Conservation (phyloP, 2,113 vertebrate genomes). For the Daubentonia madagascariensis region DNA sequence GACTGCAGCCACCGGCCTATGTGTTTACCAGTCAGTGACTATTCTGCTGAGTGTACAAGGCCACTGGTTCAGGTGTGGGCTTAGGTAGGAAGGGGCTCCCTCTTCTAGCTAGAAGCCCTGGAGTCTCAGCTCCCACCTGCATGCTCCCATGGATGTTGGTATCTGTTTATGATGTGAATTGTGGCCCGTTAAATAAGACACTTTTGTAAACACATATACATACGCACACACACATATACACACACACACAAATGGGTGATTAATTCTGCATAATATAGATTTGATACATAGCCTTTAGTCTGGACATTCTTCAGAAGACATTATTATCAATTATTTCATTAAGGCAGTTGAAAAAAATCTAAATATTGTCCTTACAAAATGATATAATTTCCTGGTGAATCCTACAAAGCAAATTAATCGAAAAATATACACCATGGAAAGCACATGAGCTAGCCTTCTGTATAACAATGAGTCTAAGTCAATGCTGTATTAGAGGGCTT, state of each 20-base stretch:
- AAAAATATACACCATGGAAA: not conserved
- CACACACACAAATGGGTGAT: not conserved
- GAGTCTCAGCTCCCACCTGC: not conserved
- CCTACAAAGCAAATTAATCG: not conserved
- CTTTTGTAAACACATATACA: not conserved
- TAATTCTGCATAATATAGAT: not conserved
- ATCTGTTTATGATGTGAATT: not conserved
- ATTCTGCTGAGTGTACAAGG: not conserved
- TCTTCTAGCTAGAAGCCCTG: not conserved
- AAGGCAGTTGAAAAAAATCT: not conserved
- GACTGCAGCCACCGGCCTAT: not conserved
- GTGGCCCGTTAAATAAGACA: not conserved
- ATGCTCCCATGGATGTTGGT: not conserved
- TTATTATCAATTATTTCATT: not conserved
- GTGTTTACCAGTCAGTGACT: not conserved
- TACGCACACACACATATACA: not conserved
- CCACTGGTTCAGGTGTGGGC: not conserved
- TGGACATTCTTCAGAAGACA: not conserved
- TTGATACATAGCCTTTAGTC: not conserved
- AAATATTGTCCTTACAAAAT: not conserved
- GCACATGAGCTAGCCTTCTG: not conserved
- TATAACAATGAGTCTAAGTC: not conserved
- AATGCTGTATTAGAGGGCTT: not conserved
- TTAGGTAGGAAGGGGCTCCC: not conserved
- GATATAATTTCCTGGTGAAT: not conserved